Percentiles rank a stretch among this genome's conserved stretches.
Evolutionary conservation across 2,113 vertebrate genomes (phyloP).

Genomic region (Spea bombifrons): DNA sequence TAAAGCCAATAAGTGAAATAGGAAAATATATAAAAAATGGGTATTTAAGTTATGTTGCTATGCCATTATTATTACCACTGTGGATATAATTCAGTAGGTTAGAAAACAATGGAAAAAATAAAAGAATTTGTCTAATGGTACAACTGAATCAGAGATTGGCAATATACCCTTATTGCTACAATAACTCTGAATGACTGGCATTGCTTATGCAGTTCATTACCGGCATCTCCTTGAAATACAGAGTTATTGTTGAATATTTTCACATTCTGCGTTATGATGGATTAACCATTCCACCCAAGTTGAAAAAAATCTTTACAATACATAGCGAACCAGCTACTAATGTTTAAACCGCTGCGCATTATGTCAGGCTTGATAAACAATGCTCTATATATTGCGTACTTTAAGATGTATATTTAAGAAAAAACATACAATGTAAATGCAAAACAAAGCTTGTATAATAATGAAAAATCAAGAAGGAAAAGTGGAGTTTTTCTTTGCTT

Average conservation of each 20-base stretch:
- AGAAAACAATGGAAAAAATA: too few species aligned
- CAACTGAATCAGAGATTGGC: not conserved
- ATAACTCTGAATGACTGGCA: conserved; percentile 6
- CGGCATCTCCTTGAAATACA: conserved; percentile 7
- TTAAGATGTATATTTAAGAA: conserved; percentile 22
- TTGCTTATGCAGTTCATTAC: conserved; percentile 8
- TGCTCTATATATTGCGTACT: conserved; percentile 9
- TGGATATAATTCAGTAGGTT: too few species aligned
- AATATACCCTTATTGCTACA: not conserved
- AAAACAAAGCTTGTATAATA: conserved; percentile 23
- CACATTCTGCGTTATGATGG: conserved; percentile 36
- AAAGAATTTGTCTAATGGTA: not conserved
- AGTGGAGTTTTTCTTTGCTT: not conserved
- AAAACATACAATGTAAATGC: conserved; percentile 3
- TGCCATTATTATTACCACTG: too few species aligned
- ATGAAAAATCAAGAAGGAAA: not conserved
- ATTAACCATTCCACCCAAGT: conserved; percentile 34
- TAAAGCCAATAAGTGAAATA: too few species aligned
- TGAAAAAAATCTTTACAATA: conserved; percentile 34
- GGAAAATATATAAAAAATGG: too few species aligned
- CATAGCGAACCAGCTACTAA: conserved; percentile 31
- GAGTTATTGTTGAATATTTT: conserved; percentile 25
- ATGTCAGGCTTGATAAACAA: conserved; percentile 37
- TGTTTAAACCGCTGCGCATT: conserved; percentile 22
- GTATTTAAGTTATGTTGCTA: too few species aligned